phyloP scores from a whole-genome alignment of 2,113 vertebrate genomes.

The Myotis brandtii region DNA sequence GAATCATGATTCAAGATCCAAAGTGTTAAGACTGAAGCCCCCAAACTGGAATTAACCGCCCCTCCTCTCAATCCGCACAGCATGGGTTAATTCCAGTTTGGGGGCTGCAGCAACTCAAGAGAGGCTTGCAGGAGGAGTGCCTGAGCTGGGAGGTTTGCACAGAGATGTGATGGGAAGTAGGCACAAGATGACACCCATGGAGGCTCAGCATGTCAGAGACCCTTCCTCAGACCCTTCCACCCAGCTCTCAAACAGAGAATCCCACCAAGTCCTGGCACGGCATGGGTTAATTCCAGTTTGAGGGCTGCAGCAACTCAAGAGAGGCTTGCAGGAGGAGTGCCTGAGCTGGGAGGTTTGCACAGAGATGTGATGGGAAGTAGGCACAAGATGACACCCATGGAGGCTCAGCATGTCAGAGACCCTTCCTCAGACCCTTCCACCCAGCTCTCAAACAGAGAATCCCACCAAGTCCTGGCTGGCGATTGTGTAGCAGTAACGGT shows the following conservation, averaged over 20 bases:
- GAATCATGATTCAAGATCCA: neutral
- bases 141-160: neutral
- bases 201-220: neutral
- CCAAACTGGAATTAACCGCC: too few species aligned
- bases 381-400: rapidly evolving
- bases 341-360: neutral
- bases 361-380: neutral
- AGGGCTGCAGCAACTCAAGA: neutral
- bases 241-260: neutral
- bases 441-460: neutral
- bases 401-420: neutral
- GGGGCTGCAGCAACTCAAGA: neutral
- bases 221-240: neutral
- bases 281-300: neutral
- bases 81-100: neutral
- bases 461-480: rapidly evolving
- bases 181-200: rapidly evolving
- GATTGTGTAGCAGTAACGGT: neutral
- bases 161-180: neutral
- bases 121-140: neutral
- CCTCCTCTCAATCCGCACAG: too few species aligned
- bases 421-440: neutral
- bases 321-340: neutral
- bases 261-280: too few species aligned
- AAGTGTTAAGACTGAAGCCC: neutral